phyloP scores from a whole-genome alignment of 2,888 invertebrate genomes.

The Orchesella flavescens region DNA sequence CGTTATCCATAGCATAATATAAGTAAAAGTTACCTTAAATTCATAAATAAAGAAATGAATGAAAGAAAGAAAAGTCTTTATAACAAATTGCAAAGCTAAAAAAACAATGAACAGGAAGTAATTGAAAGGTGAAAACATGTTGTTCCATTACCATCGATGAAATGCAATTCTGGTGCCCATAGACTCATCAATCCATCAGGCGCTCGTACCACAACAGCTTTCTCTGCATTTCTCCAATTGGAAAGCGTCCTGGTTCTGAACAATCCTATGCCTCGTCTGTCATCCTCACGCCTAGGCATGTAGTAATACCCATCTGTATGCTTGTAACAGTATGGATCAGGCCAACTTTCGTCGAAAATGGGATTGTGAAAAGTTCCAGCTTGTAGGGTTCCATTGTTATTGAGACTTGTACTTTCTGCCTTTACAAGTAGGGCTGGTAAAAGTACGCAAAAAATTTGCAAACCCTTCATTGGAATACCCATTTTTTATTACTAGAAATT shows the following conservation, averaged over 20 bases:
- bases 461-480: too few relatives aligned
- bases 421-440: too few relatives aligned
- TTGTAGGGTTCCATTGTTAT: too few relatives aligned
- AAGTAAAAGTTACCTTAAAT: slow-evolving; percentile 58
- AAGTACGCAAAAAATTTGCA: too few relatives aligned
- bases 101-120: too few relatives aligned
- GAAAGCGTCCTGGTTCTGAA: slow-evolving; percentile 41
- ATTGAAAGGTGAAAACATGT: too few relatives aligned
- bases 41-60: too few relatives aligned
- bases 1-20: slow-evolving; percentile 63
- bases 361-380: slow-evolving; percentile 53
- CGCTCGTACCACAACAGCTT: slow-evolving; percentile 43
- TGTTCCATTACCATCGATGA: slow-evolving; percentile 27
- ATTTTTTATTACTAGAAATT: too few relatives aligned
- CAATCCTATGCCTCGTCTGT: slow-evolving; percentile 55
- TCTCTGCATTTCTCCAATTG: slow-evolving; percentile 61
- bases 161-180: slow-evolving; percentile 64
- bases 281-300: slow-evolving; percentile 62
- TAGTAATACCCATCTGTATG: slow-evolving; percentile 63
- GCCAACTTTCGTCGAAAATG: slow-evolving; percentile 58
- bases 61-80: too few relatives aligned
- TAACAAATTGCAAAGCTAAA: too few relatives aligned
- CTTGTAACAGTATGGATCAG: slow-evolving; percentile 59
- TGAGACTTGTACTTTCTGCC: too few relatives aligned
- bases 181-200: slow-evolving; percentile 50